Base-by-base conservation (phyloP, 1,140 invertebrate species). In the Trichonephila clavata region DNA sequence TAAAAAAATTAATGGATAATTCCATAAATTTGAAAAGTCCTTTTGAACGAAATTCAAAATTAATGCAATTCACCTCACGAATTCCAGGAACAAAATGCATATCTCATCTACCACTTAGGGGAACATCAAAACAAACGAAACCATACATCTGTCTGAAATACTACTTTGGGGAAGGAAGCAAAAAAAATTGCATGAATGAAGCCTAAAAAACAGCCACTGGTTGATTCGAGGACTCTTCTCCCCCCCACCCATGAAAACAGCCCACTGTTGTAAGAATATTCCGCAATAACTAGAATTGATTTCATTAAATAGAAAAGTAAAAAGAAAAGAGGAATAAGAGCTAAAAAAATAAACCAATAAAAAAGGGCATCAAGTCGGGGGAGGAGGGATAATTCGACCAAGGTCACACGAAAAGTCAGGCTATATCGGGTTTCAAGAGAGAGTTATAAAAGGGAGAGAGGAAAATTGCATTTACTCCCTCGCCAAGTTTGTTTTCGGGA, bases 361-460 rank as follows among this genome's bases (percentile, higher is more conserved):
- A 57, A 59, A 57, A 24, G 2, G 21, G 21, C 24, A 27, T 60
- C 43, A 59, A 50, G 89, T 39, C 27, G 71, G 24, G 89, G 71
- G 71, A 71, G 63, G 65, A 89, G 63, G 87, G 32, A 71, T 71
- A 89, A 71, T 24, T 71, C 59, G 89, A 57, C 89, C 89, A 90
- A 90, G 89, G 89, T 90, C 89, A 81, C 65, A 43, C 50, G 89
- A 90, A 27, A 57, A 57, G 71, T 43, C 50, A 61, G n/a, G 87
- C 87, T 89, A 89, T 89, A 89, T 89, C 68, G 87, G 87, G 87
- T 89, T 89, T 71, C 87, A 89, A 89, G 87, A 32, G 63, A 65
- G 32, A n/a, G n/a, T n/a, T 39, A 14, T 20, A 65, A 24, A 77
- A 32, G 71, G 24, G 68, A 39, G 27, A 27, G 71, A 32, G 1